Percentiles rank a stretch among this genome's conserved stretches.
These are phyloP conservation scores for Idaea biselata DNA, from an alignment of 2,888 invertebrate genomes.

Conservation along the genomic window DNA sequence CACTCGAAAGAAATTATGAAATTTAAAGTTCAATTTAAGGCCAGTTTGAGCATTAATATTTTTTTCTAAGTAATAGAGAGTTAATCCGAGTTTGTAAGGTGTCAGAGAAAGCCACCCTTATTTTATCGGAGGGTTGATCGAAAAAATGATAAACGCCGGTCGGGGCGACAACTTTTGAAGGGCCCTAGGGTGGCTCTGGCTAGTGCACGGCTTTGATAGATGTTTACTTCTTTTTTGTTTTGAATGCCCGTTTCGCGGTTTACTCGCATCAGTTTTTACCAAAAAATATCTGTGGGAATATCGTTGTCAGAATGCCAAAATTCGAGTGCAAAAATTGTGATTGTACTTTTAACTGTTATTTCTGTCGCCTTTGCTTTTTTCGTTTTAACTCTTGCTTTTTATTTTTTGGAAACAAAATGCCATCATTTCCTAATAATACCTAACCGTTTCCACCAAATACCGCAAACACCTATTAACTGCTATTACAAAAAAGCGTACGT, in stretches of 20 bases:
- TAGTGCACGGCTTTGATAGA: constrained; percentile 1
- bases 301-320: neutral
- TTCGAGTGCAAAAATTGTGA: neutral
- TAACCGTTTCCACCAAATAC: no score
- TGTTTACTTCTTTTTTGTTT: neutral
- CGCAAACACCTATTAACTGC: no score
- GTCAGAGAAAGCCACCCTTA: constrained; percentile 13
- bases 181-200: constrained; percentile 5
- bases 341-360: neutral
- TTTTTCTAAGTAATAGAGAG: constrained; percentile 58
- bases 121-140: constrained; percentile 42
- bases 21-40: constrained; percentile 16
- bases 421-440: no score
- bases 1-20: neutral
- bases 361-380: neutral
- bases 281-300: neutral
- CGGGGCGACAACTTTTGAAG: constrained; percentile 16
- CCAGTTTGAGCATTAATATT: constrained; percentile 64
- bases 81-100: constrained; percentile 70
- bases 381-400: neutral
- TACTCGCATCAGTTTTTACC: neutral
- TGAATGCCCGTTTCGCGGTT: neutral
- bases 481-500: no score
- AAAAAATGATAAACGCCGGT: constrained; percentile 57
- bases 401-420: no score